Evolutionary conservation across 2,797 vertebrate species (phyloP), one percentile per base, ranked within the genome.

Genomic region (Buceros bicornis): DNA sequence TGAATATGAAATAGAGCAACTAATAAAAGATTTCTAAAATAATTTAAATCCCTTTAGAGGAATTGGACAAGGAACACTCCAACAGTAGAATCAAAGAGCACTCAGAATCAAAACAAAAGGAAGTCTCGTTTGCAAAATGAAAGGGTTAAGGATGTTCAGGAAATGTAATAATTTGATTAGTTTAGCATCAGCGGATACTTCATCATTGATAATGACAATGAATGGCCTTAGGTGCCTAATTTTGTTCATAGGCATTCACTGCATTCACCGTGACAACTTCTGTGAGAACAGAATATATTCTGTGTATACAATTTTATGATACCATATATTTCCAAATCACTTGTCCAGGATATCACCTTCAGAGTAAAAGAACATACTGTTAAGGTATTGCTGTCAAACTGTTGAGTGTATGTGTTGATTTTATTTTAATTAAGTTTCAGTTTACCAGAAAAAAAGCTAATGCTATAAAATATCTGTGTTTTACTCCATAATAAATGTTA

Each of bases 141-240:
- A 66, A 62, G 31, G 16, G 12, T 71, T 92, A 92, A 90, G 33
- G 86, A 42, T 92, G 91, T 56, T 94, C 57, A 91, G 29, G 20
- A 72, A 83, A 71, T 28, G 5, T 43, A 84, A 56, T 60, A 10
- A 83, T 91, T 82, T 71, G 35, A 95, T 89, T 77, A 94, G 73
- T 50, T 89, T 53, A 70, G 71, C 78, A 83, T 82, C 94, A 92
- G 57, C 60, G 57, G 26, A 10, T 74, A 22, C 72, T 94, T 80
- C 79, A 61, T 87, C 70, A 90, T 26, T 79, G 77, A 89, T 72
- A 72, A 86, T 66, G 78, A 58, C 70, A 89, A 28, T 76, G 47
- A 93, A 67, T 73, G 20, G n/a, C 82, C 61, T 64, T 79, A 64
- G 82, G 53, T 92, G 13, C 73, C 90, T 92, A 73, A 19, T 76